Percentiles rank a stretch among this genome's conserved stretches.
Evolutionary conservation across 2,888 invertebrate species (phyloP).

Genomic region (Amiota communis): DNA sequence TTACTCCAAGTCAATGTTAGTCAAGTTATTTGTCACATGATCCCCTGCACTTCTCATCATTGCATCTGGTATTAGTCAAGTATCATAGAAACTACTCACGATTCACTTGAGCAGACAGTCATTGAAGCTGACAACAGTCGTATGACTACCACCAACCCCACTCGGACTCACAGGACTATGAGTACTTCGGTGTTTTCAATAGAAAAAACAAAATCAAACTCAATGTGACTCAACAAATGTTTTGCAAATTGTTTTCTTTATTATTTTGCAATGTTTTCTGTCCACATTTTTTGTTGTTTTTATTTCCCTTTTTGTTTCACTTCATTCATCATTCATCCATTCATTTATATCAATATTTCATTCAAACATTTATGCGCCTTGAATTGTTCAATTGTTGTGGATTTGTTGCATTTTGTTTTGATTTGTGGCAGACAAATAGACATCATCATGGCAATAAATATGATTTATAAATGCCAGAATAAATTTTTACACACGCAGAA

Average conservation of each 20-base stretch:
- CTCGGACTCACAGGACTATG: too few species aligned
- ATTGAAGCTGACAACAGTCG: background rate
- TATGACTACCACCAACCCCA: too few species aligned
- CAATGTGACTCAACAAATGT: background rate
- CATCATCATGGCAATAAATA: constrained; percentile 18
- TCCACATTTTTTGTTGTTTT: background rate
- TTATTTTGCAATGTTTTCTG: constrained; percentile 2
- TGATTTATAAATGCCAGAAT: constrained; percentile 5
- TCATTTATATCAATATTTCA: too few species aligned
- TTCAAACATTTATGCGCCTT: background rate
- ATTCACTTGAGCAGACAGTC: background rate
- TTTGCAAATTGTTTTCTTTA: constrained; percentile 19
- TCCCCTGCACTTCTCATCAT: too few species aligned
- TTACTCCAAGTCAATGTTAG: background rate
- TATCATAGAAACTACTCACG: background rate
- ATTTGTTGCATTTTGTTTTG: constrained; percentile 18
- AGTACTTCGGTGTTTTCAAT: too few species aligned
- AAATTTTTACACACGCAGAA: background rate
- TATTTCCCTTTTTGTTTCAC: background rate
- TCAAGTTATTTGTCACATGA: too few species aligned
- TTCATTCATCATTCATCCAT: background rate
- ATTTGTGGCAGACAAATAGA: constrained; percentile 21
- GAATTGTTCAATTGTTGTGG: background rate
- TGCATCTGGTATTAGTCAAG: too few species aligned
- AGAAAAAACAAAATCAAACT: too few species aligned